A percentile compares a stretch with the other conserved stretches of the same genome.
Conservation (phyloP, 64 coral and sea anemone species). For the Actinia equina region DNA sequence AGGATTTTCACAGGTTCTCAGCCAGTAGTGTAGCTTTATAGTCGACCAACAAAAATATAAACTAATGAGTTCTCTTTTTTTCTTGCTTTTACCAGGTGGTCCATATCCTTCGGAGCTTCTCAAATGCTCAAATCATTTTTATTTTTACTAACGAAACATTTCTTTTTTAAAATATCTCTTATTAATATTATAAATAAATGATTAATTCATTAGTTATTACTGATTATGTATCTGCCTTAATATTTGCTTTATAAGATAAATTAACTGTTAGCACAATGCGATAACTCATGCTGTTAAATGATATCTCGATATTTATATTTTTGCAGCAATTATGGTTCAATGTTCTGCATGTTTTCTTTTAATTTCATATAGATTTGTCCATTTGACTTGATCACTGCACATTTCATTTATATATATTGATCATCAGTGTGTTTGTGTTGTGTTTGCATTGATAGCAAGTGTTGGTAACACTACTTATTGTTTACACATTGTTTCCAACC, state of each 20-base stretch:
- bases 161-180: neutral
- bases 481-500: conserved; percentile 30
- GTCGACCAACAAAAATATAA: neutral
- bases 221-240: neutral
- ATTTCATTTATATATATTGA: neutral
- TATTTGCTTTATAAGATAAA: conserved; percentile 9
- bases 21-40: neutral
- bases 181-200: neutral
- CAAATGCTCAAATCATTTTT: neutral
- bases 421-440: neutral
- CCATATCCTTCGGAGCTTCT: conserved; percentile 4
- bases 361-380: neutral
- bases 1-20: too few relatives aligned
- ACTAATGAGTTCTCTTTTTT: conserved; percentile 12
- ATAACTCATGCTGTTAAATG: neutral
- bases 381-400: neutral
- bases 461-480: neutral
- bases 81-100: conserved; percentile 19
- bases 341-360: neutral
- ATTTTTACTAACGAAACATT: neutral
- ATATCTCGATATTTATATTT: neutral
- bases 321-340: neutral
- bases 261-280: neutral
- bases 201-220: neutral
- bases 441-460: too few relatives aligned